Evolutionary conservation across 2,797 vertebrate species (phyloP).

Genomic region (Chaetodon trifasciatus): DNA sequence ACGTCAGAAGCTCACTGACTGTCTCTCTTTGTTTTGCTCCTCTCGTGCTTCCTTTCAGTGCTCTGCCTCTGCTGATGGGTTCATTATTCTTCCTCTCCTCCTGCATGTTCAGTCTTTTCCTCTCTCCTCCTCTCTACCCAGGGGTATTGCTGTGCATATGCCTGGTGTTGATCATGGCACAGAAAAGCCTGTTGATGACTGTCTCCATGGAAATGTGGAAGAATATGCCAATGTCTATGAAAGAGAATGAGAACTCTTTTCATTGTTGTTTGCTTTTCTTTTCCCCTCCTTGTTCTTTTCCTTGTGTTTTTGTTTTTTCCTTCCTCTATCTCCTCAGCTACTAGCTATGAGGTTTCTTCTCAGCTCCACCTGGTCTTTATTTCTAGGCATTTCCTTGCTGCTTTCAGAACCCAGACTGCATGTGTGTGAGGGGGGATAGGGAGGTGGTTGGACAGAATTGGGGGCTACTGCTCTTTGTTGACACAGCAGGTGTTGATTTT

Average conservation of each 20-base stretch:
- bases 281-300: conserved; percentile 4
- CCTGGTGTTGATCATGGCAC: conserved; percentile 63
- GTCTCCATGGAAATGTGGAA: conserved; percentile 67
- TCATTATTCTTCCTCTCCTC: conserved; percentile 65
- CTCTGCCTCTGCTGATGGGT: conserved; percentile 58
- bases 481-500: conserved; percentile 83
- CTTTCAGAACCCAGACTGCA: conserved; percentile 40
- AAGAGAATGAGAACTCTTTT: conserved; percentile 68
- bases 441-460: conserved; percentile 12
- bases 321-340: conserved; percentile 18
- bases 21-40: conserved; percentile 43
- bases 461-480: conserved; percentile 68
- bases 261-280: conserved; percentile 61
- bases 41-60: conserved; percentile 46
- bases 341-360: conserved; percentile 19
- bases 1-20: conserved; percentile 18
- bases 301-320: conserved; percentile 24
- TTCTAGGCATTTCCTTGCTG: conserved; percentile 66
- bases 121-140: conserved; percentile 53
- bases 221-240: conserved; percentile 53
- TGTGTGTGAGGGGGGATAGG: not conserved
- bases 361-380: conserved; percentile 72
- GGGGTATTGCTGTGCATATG: conserved; percentile 57
- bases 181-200: conserved; percentile 60
- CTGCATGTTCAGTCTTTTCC: conserved; percentile 50